Percentiles rank a stretch among this genome's conserved stretches.
Conservation (phyloP, 2,797 vertebrate species). For the Bradypodion ventrale region DNA sequence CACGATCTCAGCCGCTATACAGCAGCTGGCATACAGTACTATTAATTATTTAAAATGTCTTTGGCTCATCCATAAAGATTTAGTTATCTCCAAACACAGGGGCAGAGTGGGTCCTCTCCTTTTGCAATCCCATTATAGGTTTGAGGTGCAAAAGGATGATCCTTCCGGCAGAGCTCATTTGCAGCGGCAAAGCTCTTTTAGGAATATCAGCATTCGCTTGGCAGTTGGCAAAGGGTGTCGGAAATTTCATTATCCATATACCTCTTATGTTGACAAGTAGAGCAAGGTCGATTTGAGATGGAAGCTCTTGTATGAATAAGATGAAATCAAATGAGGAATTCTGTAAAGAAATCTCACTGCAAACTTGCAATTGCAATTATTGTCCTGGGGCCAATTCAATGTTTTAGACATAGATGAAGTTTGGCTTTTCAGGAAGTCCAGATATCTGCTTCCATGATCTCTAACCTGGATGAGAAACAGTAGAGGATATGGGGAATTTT, state of each 20-base stretch:
- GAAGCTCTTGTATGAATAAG: neutral
- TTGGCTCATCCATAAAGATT: neutral
- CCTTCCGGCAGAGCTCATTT: neutral
- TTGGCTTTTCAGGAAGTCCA: neutral
- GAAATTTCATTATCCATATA: neutral
- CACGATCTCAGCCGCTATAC: neutral
- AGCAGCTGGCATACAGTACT: neutral
- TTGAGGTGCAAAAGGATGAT: neutral
- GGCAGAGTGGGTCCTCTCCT: neutral
- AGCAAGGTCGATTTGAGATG: neutral
- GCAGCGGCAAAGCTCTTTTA: slow-evolving; percentile 32
- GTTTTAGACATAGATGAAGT: neutral
- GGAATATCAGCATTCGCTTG: neutral
- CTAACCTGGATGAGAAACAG: neutral
- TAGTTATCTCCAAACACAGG: slow-evolving; percentile 32
- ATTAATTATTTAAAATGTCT: slow-evolving; percentile 28
- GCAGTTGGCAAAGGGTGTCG: slow-evolving; percentile 3
- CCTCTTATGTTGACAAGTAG: slow-evolving; percentile 11
- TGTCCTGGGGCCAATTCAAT: neutral
- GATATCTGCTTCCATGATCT: neutral
- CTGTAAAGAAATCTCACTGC: neutral
- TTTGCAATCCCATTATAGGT: neutral
- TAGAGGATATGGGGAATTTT: neutral
- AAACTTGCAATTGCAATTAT: neutral
- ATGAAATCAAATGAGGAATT: neutral